Evolutionary conservation across 1,140 invertebrate genomes (phyloP).

Genomic region (Hycleus cichorii): DNA sequence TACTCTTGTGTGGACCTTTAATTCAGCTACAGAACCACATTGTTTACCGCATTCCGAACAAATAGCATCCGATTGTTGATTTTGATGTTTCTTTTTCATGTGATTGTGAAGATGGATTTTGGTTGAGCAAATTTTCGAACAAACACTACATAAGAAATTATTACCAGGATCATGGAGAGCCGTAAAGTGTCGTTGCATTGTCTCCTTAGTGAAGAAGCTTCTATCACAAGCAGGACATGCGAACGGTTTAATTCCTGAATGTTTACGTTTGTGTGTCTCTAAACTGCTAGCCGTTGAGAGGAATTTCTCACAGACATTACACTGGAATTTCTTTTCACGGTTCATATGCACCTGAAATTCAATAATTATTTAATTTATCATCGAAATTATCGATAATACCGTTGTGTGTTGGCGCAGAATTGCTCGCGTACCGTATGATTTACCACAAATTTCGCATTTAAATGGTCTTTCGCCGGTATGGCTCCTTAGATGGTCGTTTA

Average conservation of each 20-base stretch:
- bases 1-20: constrained; percentile 14
- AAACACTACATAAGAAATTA: constrained; percentile 18
- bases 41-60: constrained; percentile 17
- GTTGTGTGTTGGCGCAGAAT: constrained; percentile 14
- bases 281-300: constrained; percentile 13
- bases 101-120: constrained; percentile 20
- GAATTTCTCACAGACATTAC: constrained; percentile 16
- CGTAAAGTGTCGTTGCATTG: constrained; percentile 17
- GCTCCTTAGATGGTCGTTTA: constrained; percentile 43
- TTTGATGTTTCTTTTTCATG: constrained; percentile 19
- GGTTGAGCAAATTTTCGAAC: constrained; percentile 20
- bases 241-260: constrained; percentile 17
- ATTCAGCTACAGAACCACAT: constrained; percentile 16
- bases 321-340: constrained; percentile 16
- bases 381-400: constrained; percentile 2
- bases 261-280: constrained; percentile 17
- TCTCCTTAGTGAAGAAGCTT: constrained; percentile 18
- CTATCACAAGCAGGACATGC: constrained; percentile 15
- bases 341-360: constrained; percentile 15
- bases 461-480: constrained; percentile 44
- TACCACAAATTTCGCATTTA: constrained; percentile 44
- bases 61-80: constrained; percentile 8
- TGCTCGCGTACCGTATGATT: constrained; percentile 11
- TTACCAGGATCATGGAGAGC: constrained; percentile 18
- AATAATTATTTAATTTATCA: neutral